Conservation (phyloP, 2,113 vertebrate species). For the Alligator sinensis region DNA sequence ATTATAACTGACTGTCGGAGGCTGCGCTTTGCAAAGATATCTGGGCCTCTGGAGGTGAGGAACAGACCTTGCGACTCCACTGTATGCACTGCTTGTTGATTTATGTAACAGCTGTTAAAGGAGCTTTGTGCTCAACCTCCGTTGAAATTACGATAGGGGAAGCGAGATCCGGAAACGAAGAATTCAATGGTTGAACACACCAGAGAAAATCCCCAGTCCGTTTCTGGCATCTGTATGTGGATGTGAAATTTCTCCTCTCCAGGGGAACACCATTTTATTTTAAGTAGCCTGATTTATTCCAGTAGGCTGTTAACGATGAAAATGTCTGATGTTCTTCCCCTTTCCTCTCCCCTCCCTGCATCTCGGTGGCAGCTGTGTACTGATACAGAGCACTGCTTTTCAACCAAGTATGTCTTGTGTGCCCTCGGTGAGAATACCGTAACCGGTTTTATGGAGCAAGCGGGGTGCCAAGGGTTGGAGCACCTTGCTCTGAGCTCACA, state of each 20-base stretch:
- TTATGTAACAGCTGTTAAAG: conserved; percentile 46
- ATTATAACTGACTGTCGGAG: not conserved
- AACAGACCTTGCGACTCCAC: conserved; percentile 36
- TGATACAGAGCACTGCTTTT: not conserved
- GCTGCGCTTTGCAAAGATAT: conserved; percentile 18
- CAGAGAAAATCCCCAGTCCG: not conserved
- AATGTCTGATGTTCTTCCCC: not conserved
- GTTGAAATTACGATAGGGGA: not conserved
- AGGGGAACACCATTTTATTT: not conserved
- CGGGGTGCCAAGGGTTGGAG: not conserved
- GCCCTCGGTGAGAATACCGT: not conserved
- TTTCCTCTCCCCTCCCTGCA: not conserved
- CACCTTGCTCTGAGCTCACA: not conserved
- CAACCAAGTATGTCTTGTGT: not conserved
- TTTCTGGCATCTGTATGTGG: not conserved
- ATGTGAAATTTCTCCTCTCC: not conserved
- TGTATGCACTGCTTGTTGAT: not conserved
- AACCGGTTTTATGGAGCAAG: not conserved
- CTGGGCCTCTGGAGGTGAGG: not conserved
- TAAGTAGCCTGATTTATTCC: not conserved
- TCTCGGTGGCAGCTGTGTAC: not conserved
- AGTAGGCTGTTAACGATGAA: not conserved
- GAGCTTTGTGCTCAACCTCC: conserved; percentile 37
- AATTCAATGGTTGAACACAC: conserved; percentile 1
- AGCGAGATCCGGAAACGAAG: conserved; percentile 42